These are phyloP conservation scores for Leucoma salicis DNA, from an alignment of 2,888 invertebrate genomes.

Conservation along the genomic window DNA sequence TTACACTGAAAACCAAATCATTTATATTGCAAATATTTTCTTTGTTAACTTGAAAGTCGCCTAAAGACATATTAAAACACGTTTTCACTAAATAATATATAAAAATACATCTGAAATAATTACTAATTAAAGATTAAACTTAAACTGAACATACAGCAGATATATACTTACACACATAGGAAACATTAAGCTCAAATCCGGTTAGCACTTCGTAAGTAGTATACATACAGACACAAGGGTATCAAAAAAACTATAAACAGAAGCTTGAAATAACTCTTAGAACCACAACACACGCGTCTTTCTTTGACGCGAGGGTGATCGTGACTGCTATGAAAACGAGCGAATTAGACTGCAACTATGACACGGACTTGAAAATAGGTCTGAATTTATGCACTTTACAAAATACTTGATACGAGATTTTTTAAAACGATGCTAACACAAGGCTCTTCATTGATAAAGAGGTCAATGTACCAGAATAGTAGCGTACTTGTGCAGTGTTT, in stretches of 20 bases:
- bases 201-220: slow-evolving; percentile 30
- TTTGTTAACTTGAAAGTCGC: slow-evolving; percentile 9
- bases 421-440: neutral
- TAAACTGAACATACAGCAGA: slow-evolving; percentile 19
- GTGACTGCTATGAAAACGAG: slow-evolving; percentile 52
- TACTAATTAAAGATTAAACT: slow-evolving; percentile 6
- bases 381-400: neutral
- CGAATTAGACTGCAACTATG: slow-evolving; percentile 42
- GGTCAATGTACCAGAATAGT: neutral
- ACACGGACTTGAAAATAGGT: slow-evolving; percentile 13
- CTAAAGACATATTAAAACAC: slow-evolving; percentile 4
- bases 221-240: slow-evolving; percentile 36
- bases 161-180: slow-evolving; percentile 32
- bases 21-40: slow-evolving; percentile 23
- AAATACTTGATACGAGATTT: neutral
- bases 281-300: slow-evolving; percentile 53
- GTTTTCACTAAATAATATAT: neutral
- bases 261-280: slow-evolving; percentile 17
- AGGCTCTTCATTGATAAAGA: neutral
- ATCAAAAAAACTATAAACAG: slow-evolving; percentile 32
- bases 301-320: slow-evolving; percentile 50
- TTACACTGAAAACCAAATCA: slow-evolving; percentile 18
- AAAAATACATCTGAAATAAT: slow-evolving; percentile 6
- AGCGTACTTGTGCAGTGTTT: neutral
- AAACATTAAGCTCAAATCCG: slow-evolving; percentile 30